Conservation (phyloP, 2,888 invertebrate species). For the Cyaniris semiargus region DNA sequence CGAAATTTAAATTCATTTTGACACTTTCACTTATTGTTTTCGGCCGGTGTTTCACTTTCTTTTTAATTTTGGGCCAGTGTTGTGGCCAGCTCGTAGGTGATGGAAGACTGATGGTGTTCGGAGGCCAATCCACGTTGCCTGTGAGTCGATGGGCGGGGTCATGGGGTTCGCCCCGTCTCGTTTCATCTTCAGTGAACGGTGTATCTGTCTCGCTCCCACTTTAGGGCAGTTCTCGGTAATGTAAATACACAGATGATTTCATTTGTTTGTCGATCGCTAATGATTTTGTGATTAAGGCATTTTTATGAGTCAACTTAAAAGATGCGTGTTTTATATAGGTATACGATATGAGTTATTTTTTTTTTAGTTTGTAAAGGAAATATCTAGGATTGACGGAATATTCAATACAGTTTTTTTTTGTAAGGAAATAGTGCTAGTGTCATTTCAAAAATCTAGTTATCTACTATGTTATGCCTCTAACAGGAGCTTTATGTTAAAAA, state of each 20-base stretch:
- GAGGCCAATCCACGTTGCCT: slow-evolving; percentile 68
- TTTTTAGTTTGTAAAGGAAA: background rate
- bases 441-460: background rate
- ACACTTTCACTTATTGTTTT: slow-evolving; percentile 50
- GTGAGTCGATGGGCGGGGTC: slow-evolving; percentile 61
- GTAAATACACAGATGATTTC: slow-evolving; percentile 75
- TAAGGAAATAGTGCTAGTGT: background rate
- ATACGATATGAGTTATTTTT: background rate
- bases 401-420: too few species aligned
- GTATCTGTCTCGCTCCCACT: slow-evolving; percentile 46
- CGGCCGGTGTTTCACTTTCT: slow-evolving; percentile 45
- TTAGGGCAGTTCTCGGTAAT: slow-evolving; percentile 60
- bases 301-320: slow-evolving; percentile 32
- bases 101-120: slow-evolving; percentile 70
- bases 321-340: background rate
- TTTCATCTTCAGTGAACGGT: slow-evolving; percentile 43
- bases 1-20: slow-evolving; percentile 62
- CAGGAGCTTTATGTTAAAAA: too few species aligned
- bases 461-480: too few species aligned
- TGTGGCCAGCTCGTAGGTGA: slow-evolving; percentile 62
- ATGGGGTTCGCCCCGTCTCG: slow-evolving; percentile 47
- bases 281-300: slow-evolving; percentile 42
- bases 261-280: slow-evolving; percentile 53
- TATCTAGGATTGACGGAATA: background rate
- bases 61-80: slow-evolving; percentile 54